These are phyloP conservation scores for Pagrus major DNA, from an alignment of 2,113 vertebrate species.

Conservation along the genomic window DNA sequence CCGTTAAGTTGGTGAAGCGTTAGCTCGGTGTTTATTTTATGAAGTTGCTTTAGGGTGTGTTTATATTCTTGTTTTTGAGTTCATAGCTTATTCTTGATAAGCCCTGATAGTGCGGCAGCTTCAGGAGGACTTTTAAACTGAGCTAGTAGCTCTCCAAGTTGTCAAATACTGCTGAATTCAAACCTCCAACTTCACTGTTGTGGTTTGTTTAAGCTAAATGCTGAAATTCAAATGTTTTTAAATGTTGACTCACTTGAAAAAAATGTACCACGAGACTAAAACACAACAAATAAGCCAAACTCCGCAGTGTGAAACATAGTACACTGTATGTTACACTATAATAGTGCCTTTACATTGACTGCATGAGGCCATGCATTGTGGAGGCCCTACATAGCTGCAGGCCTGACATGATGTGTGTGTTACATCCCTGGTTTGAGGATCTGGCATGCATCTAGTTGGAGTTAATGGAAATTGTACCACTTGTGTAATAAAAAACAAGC, in stretches of 20 bases:
- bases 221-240: not conserved
- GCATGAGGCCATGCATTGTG: slow-evolving; percentile 35
- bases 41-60: not conserved
- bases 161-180: not conserved
- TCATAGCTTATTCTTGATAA: not conserved
- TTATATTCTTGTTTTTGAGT: not conserved
- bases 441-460: slow-evolving; percentile 37
- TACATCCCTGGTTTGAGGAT: slow-evolving; percentile 36
- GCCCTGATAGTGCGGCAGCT: too few relatives aligned
- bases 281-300: not conserved
- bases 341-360: slow-evolving; percentile 36
- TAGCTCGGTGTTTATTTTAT: not conserved
- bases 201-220: not conserved
- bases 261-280: not conserved
- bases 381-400: slow-evolving; percentile 43
- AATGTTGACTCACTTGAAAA: not conserved
- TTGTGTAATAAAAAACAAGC: slow-evolving; percentile 57
- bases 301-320: not conserved
- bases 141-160: not conserved
- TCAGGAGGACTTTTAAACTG: not conserved
- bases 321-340: not conserved
- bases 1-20: slow-evolving; percentile 24
- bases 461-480: slow-evolving; percentile 56
- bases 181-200: not conserved
- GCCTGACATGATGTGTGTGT: slow-evolving; percentile 29